Conservation (phyloP, 2,797 vertebrate genomes). For the Clarias fuscus region DNA sequence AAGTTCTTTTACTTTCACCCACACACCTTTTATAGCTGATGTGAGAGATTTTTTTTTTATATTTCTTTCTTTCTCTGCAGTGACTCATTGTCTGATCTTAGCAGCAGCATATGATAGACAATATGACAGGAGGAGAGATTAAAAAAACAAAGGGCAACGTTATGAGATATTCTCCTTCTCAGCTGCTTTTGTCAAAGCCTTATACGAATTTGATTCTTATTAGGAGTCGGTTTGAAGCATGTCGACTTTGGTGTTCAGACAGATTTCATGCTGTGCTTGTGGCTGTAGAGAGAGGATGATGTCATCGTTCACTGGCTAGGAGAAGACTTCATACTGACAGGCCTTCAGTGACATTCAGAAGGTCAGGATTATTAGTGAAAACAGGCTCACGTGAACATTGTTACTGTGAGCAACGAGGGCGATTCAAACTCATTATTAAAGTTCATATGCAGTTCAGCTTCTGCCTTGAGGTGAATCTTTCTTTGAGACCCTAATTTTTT, state of each 20-base stretch:
- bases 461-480: background rate
- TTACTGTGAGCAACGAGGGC: background rate
- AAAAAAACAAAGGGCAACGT: background rate
- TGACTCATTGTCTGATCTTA: conserved; percentile 1
- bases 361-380: background rate
- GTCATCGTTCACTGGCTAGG: background rate
- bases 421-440: background rate
- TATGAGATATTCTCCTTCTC: background rate
- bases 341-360: conserved; percentile 42
- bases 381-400: background rate
- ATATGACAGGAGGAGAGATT: background rate
- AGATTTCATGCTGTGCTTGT: background rate
- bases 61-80: background rate
- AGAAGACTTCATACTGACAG: conserved; percentile 26
- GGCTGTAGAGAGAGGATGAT: background rate
- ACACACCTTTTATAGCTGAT: conserved; percentile 8
- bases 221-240: background rate
- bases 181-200: background rate
- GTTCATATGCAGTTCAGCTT: background rate
- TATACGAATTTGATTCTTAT: background rate
- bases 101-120: too few species aligned
- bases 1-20: background rate
- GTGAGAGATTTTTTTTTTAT: background rate
- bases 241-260: background rate
- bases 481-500: background rate